Conservation (phyloP, 2,888 invertebrate genomes). For the Sinhomidia bicolor region DNA sequence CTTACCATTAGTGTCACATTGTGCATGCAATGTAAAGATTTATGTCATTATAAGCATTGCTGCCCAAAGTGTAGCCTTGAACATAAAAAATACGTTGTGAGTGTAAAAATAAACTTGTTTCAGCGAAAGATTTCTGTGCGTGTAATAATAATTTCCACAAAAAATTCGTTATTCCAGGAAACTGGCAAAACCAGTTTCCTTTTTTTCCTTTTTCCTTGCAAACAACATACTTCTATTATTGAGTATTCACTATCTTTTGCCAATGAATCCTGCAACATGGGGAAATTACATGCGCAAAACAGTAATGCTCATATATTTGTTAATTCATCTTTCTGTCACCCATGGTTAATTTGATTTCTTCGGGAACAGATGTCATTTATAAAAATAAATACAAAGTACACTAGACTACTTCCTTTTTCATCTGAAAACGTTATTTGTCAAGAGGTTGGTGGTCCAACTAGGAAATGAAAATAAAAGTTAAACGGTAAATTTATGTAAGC, state of each 20-base stretch:
- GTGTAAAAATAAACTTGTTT: no score
- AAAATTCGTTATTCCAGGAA: no score
- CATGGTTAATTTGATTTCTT: not conserved
- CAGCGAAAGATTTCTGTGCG: no score
- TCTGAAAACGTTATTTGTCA: slow-evolving; percentile 20
- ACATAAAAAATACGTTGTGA: not conserved
- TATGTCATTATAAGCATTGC: no score
- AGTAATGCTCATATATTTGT: no score
- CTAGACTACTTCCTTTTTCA: not conserved
- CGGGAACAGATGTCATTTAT: not conserved
- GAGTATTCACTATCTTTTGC: no score
- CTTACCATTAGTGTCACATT: not conserved
- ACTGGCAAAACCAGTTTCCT: no score
- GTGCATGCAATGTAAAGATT: not conserved
- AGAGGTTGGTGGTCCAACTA: slow-evolving; percentile 43
- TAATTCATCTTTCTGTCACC: not conserved
- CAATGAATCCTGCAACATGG: no score
- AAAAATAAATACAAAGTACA: not conserved
- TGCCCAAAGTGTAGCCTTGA: not conserved
- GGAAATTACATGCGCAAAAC: no score
- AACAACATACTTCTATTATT: no score
- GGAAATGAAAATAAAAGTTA: slow-evolving; percentile 41
- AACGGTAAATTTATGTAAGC: not conserved
- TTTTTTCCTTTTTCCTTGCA: no score
- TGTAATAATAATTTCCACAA: no score